Evolutionary conservation across 2,888 invertebrate genomes (phyloP), one percentile per base, ranked within the genome.

Genomic region (Eupithecia exiguata): DNA sequence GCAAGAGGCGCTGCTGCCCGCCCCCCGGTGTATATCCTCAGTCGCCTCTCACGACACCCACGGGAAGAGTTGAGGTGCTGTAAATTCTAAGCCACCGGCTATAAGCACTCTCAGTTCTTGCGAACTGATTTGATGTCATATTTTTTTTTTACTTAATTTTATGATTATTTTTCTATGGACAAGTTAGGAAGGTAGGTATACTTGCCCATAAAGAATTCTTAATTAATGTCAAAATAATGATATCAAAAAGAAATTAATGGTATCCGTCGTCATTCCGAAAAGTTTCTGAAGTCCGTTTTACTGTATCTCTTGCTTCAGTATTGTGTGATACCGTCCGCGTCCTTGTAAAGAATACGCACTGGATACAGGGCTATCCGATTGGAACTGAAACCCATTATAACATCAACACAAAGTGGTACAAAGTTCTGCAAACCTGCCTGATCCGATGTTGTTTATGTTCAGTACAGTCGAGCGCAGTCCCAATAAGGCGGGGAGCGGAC

Each of bases 401-500:
- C 58, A 58, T 58, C 21, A 58, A 25, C 58, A 58, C 25, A 58
- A 58, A 58, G 14, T 25, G 9, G 12, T 25, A 58, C 58, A 58
- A 58, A 58, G 58, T 58, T 25, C 25, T 58, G 58, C 58, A 58
- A 53, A 12, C 58, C 12, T 3, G 53, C 58, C 25, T 25, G 58
- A 58, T 58, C 25, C 58, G 58, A 62, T 18, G 62, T 66, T 66
- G 66, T 66, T 66, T 43, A 35, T 36, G 14, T 25, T 21, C 5
- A 21, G 70, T 72, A 71, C 68, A 73, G 72, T 38, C 40, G 76
- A 74, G 72, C 30, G 58, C 76, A 74, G 66, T 53, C 69, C 68
- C 65, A 75, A 74, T 68, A 67, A 35, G 77, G 79, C 78, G 75
- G 77, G 69, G 74, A 66, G 70, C 76, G 65, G 71, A 68, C 77